These are phyloP conservation scores for Styela plicata DNA, from an alignment of 23 tunicate genomes.

Conservation along the genomic window DNA sequence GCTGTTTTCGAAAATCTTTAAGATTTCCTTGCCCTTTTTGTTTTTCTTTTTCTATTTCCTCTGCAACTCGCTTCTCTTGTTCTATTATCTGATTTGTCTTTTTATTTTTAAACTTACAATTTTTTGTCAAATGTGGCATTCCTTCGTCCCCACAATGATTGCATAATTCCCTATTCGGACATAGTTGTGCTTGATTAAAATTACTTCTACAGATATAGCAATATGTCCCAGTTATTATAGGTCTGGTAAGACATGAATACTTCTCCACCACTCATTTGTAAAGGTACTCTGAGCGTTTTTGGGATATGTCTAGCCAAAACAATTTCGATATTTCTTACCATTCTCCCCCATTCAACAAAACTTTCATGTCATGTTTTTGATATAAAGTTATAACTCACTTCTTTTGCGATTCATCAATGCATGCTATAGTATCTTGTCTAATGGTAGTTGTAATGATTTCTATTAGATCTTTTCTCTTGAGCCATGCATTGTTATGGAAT, in stretches of 20 bases:
- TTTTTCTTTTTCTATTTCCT: background rate
- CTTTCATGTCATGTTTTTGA: too few relatives aligned
- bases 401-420: background rate
- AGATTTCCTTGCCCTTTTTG: background rate
- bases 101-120: background rate
- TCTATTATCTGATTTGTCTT: background rate
- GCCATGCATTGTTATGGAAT: too few relatives aligned
- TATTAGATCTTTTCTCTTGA: too few relatives aligned
- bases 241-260: background rate
- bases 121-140: background rate
- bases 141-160: background rate
- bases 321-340: background rate
- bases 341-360: background rate
- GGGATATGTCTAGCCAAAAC: background rate
- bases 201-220: background rate
- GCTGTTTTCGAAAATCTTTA: background rate
- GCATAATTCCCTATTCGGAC: background rate
- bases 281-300: background rate
- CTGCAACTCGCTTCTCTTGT: background rate
- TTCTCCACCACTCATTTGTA: background rate
- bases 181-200: background rate
- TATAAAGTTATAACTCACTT: background rate
- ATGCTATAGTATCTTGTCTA: background rate
- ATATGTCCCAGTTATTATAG: background rate
- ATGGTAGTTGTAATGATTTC: too few relatives aligned